phyloP scores from a whole-genome alignment of 2,888 invertebrate species.

The Tortrix viridana region DNA sequence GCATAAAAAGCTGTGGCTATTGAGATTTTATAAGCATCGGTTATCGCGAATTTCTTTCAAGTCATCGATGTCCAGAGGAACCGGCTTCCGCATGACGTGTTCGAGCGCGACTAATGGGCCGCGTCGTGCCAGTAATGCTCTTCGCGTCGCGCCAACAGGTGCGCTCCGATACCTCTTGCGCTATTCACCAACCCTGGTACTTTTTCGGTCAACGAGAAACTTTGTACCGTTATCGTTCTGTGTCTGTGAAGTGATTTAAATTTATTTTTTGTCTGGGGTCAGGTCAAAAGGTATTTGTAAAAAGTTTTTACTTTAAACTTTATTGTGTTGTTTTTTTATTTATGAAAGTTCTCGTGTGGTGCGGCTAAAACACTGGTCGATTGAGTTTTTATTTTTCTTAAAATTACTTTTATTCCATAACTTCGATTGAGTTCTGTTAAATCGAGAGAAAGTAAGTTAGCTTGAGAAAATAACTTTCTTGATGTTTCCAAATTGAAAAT shows the following conservation, averaged over 20 bases:
- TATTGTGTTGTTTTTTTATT: background rate
- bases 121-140: slow-evolving; percentile 75
- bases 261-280: slow-evolving; percentile 7
- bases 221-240: slow-evolving; percentile 56
- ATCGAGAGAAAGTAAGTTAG: slow-evolving; percentile 52
- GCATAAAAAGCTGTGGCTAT: background rate
- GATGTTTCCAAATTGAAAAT: slow-evolving; percentile 2
- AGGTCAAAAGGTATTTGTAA: slow-evolving; percentile 14
- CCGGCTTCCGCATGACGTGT: slow-evolving; percentile 82
- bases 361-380: too few relatives aligned
- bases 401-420: background rate
- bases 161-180: slow-evolving; percentile 62
- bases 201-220: slow-evolving; percentile 51
- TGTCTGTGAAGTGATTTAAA: slow-evolving; percentile 41
- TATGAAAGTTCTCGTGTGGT: slow-evolving; percentile 7
- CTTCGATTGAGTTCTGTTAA: slow-evolving; percentile 27
- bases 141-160: slow-evolving; percentile 79
- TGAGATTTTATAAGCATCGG: slow-evolving; percentile 45
- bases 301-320: background rate
- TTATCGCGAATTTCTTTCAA: slow-evolving; percentile 67
- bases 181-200: slow-evolving; percentile 60
- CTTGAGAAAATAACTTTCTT: slow-evolving; percentile 31
- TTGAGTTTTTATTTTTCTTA: background rate
- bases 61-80: slow-evolving; percentile 65
- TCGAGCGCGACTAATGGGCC: slow-evolving; percentile 70